These are phyloP conservation scores for Dryobotodes eremita DNA, from an alignment of 2,888 invertebrate species.

Conservation along the genomic window DNA sequence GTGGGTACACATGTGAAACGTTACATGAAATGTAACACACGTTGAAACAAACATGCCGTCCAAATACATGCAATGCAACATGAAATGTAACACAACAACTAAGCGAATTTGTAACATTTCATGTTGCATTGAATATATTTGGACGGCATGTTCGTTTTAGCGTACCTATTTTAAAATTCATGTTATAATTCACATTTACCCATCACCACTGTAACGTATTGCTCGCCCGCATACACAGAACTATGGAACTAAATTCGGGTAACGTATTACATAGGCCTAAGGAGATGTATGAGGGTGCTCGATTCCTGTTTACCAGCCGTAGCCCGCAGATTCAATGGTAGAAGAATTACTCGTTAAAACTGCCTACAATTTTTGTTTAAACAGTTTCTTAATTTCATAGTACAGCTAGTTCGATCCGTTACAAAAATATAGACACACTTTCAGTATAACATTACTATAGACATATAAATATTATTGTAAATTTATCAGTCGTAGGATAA, in stretches of 20 bases:
- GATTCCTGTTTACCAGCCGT: conserved; percentile 16
- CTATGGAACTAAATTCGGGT: neutral
- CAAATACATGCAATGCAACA: neutral
- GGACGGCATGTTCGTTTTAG: neutral
- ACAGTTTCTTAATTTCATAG: conserved; percentile 14
- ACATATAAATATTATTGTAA: conserved; percentile 39
- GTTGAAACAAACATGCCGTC: neutral
- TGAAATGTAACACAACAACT: neutral
- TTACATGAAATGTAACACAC: neutral
- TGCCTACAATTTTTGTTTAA: conserved; percentile 8
- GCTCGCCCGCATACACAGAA: neutral
- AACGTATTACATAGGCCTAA: neutral
- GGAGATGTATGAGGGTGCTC: neutral
- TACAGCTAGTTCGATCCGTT: conserved; percentile 21
- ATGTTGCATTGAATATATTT: neutral
- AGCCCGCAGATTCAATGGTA: neutral
- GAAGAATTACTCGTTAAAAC: neutral
- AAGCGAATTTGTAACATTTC: neutral
- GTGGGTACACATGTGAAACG: neutral
- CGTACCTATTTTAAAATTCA: neutral
- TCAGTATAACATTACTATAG: conserved; percentile 25
- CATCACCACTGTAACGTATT: neutral
- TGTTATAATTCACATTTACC: neutral
- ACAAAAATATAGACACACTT: conserved; percentile 50
- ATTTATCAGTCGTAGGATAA: conserved; percentile 37